Evolutionary conservation across 2,113 vertebrate genomes (phyloP), one percentile per base, ranked within the genome.

Genomic region (Peucedramus taeniatus): DNA sequence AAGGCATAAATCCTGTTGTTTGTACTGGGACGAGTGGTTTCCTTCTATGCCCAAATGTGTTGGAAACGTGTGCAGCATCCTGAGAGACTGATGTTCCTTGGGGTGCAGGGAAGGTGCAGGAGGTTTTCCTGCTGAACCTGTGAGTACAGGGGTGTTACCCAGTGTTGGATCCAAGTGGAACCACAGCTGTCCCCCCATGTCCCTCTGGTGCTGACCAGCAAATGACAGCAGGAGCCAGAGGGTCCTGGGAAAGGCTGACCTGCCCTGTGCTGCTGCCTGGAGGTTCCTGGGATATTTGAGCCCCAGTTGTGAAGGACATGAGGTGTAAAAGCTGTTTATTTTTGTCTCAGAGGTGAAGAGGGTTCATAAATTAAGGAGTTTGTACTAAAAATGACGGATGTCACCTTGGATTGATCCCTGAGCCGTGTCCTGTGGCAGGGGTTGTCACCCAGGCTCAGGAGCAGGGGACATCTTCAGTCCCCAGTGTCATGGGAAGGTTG

Each of bases 321-420:
- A 80, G 59, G 76, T 91, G 91, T 69, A 72, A 93, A 88, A 68
- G 69, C 61, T 95, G 71, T 94, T 97, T 84, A 23, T 89, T 93
- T 94, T 87, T 53, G 47, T 69, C 93, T 87, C 86, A 39, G 8
- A 11, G 21, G 59, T 10, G 66, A 44, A 51, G 42, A 94, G 60
- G 75, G 81, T 71, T 96, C 93, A 60, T 66, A 96, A 97, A 87
- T 72, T 3, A 44, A 54, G 68, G 76, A 64, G 89, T 81, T 94
- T 33, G 89, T 63, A 54, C 59, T 85, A 54, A 90, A 96, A 94
- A 59, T 74, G 91, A 66, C 9, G 40, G 91, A 61, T 5, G 8
- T 90, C 94, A 79, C 87, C 90, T 77, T 31, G 23, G 37, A 23
- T 69, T 89, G 96, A 95, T 87, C 92, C 83, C 88, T 15, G 69